These are phyloP conservation scores for Petrocephalus sullivani DNA, from an alignment of 2,797 vertebrate genomes.

Conservation along the genomic window DNA sequence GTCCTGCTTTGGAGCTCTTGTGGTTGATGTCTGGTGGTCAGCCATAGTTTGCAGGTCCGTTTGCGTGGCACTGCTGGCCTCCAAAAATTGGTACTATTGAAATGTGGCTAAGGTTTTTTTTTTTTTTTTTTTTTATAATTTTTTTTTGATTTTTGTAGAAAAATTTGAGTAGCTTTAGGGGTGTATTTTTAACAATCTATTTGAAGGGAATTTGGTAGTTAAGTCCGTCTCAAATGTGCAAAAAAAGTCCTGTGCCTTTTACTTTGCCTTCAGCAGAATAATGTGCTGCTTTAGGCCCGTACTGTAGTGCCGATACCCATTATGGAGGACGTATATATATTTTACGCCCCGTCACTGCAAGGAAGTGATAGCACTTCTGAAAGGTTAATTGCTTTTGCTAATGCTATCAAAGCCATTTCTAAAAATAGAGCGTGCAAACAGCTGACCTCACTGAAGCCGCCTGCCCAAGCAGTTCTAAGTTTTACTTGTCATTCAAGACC, in stretches of 20 bases:
- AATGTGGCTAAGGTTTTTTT: neutral
- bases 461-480: slow-evolving; percentile 9
- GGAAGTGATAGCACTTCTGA: slow-evolving; percentile 16
- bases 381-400: slow-evolving; percentile 29
- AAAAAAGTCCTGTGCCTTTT: neutral
- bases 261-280: neutral
- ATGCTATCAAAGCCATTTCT: slow-evolving; percentile 22
- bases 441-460: slow-evolving; percentile 6
- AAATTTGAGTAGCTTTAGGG: neutral
- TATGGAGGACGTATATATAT: slow-evolving; percentile 6
- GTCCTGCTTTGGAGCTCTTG: neutral
- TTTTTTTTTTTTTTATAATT: neutral
- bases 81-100: neutral
- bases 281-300: neutral
- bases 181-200: neutral
- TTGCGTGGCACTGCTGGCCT: neutral
- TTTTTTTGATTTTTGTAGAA: neutral
- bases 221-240: neutral
- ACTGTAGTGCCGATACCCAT: neutral
- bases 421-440: slow-evolving; percentile 11
- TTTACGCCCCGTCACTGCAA: slow-evolving; percentile 2
- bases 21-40: neutral
- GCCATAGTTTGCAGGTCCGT: neutral
- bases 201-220: neutral
- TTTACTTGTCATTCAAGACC: slow-evolving; percentile 9